Evolutionary conservation across 2,113 vertebrate genomes (phyloP).

Genomic region (Hippolais icterina): DNA sequence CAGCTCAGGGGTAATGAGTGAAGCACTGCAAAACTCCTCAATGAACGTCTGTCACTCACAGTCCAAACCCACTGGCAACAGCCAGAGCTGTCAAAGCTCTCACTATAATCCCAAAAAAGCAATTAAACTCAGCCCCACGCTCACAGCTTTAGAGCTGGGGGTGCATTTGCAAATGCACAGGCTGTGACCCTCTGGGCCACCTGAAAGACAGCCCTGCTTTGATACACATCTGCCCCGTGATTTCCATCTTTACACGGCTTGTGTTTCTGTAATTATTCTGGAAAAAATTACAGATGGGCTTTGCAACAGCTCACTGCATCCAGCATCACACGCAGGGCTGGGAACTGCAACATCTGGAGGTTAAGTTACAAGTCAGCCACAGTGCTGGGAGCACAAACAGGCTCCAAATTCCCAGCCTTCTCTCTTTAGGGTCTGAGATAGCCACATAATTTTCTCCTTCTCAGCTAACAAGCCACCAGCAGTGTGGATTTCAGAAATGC

Average conservation of each 20-base stretch:
- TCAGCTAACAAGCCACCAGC: neutral
- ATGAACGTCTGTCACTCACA: neutral
- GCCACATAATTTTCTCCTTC: neutral
- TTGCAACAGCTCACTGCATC: neutral
- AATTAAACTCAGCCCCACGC: neutral
- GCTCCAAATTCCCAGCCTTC: neutral
- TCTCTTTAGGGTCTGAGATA: neutral
- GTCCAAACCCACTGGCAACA: neutral
- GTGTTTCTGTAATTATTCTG: neutral
- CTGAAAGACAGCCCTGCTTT: neutral
- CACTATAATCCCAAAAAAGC: neutral
- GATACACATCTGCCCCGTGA: neutral
- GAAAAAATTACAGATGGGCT: neutral
- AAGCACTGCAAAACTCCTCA: neutral
- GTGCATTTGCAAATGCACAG: neutral
- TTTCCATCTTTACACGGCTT: rapidly evolving
- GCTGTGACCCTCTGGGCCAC: neutral
- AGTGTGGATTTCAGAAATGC: neutral
- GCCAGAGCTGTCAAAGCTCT: neutral
- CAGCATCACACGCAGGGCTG: neutral
- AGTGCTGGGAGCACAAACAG: neutral
- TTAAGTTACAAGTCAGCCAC: neutral
- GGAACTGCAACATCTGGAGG: neutral
- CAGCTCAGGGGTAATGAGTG: neutral
- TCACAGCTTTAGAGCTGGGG: neutral